phyloP scores from a whole-genome alignment of 2,888 invertebrate genomes.

The Cerastis rubricosa region DNA sequence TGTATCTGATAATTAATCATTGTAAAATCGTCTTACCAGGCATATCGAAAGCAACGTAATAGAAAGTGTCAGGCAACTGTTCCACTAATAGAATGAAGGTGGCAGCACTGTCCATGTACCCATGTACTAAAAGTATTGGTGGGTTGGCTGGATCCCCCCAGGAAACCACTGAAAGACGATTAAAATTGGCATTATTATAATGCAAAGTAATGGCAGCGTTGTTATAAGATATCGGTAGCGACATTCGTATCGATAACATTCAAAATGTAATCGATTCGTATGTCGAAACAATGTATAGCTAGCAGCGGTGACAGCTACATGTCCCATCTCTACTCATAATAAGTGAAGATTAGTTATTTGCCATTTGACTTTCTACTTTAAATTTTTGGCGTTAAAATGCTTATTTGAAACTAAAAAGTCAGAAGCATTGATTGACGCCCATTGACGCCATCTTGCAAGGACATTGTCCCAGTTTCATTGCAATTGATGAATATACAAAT shows the following conservation, averaged over 20 bases:
- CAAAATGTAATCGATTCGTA: no score
- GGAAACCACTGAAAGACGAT: slow-evolving; percentile 85
- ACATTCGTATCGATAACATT: neutral
- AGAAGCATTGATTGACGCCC: neutral
- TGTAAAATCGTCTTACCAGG: slow-evolving; percentile 77
- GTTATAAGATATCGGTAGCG: neutral
- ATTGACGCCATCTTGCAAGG: neutral
- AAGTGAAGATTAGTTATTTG: rapidly evolving
- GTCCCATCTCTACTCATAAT: slow-evolving; percentile 32
- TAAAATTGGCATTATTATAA: neutral
- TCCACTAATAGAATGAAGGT: slow-evolving; percentile 89
- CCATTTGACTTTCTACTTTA: slow-evolving; percentile 18
- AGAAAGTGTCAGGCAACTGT: slow-evolving; percentile 80
- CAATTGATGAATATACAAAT: neutral
- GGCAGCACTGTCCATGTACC: slow-evolving; percentile 91
- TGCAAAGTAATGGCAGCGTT: neutral
- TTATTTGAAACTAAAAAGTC: neutral
- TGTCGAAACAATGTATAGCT: neutral
- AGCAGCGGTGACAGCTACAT: neutral
- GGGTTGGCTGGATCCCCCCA: slow-evolving; percentile 88
- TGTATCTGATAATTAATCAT: neutral
- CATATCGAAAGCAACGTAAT: slow-evolving; percentile 83
- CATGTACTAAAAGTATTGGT: slow-evolving; percentile 89
- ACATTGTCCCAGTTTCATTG: neutral
- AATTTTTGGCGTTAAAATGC: rapidly evolving